These are phyloP conservation scores for Agriopis marginaria DNA, from an alignment of 2,888 invertebrate species.

Conservation along the genomic window DNA sequence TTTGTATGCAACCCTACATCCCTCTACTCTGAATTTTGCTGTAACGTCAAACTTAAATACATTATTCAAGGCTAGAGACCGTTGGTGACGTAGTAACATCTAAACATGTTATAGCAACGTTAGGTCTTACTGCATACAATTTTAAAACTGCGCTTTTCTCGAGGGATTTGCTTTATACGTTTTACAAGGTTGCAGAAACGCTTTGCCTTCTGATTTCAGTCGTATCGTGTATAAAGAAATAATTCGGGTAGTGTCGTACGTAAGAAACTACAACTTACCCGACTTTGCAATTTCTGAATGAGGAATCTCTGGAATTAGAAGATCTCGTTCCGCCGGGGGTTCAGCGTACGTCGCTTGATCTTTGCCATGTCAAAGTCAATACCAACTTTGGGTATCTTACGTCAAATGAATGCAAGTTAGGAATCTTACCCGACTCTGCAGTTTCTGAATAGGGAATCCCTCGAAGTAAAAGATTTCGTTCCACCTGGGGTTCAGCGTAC, in stretches of 20 bases:
- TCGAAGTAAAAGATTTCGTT: too few relatives aligned
- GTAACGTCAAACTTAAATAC: not conserved
- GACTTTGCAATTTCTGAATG: slow-evolving; percentile 74
- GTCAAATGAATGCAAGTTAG: too few relatives aligned
- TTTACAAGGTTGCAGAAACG: not conserved
- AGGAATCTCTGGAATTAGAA: too few relatives aligned
- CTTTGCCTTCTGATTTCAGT: not conserved
- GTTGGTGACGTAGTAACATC: not conserved
- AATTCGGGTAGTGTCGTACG: too few relatives aligned
- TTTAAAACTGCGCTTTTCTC: not conserved
- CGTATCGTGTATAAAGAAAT: not conserved
- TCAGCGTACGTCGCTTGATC: too few relatives aligned
- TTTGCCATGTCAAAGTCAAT: too few relatives aligned
- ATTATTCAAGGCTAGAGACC: not conserved
- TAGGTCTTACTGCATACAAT: not conserved
- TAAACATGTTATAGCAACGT: not conserved
- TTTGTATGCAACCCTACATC: not conserved
- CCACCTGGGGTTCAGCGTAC: too few relatives aligned
- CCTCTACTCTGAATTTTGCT: not conserved
- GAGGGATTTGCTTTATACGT: not conserved
- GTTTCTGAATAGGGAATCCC: too few relatives aligned
- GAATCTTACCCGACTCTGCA: slow-evolving; percentile 87
- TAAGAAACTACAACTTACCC: slow-evolving; percentile 78
- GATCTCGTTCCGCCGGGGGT: too few relatives aligned
- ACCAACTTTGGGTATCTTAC: too few relatives aligned